Conservation (phyloP, 2,113 vertebrate species). For the Australoheros scitulus region DNA sequence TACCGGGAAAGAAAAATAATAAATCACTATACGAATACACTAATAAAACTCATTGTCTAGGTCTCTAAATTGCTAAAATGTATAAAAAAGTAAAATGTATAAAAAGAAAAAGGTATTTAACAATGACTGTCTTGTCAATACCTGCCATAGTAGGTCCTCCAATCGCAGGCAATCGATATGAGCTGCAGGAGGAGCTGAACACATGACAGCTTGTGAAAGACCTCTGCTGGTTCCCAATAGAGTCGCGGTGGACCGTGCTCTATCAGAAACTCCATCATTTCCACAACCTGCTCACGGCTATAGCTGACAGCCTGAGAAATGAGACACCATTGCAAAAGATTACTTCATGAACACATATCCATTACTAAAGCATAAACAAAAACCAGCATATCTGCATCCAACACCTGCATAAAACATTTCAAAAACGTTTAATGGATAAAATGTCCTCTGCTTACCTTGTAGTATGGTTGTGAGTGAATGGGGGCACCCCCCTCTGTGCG, state of each 20-base stretch:
- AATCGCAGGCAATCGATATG: conserved; percentile 97
- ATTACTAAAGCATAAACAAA: neutral
- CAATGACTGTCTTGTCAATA: conserved; percentile 54
- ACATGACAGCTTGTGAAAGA: conserved; percentile 96
- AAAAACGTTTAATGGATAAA: neutral
- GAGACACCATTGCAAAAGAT: neutral
- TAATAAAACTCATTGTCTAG: neutral
- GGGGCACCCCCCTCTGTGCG: conserved; percentile 94
- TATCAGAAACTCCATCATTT: conserved; percentile 99
- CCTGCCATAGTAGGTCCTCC: conserved; percentile 99
- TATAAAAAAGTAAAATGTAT: neutral
- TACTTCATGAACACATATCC: neutral
- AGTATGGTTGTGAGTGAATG: conserved; percentile 94
- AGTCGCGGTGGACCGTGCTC: conserved; percentile 93
- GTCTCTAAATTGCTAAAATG: neutral
- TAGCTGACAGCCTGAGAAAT: conserved; percentile 90
- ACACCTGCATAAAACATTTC: neutral
- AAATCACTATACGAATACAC: neutral
- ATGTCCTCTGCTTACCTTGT: conserved; percentile 84
- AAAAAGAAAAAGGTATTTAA: neutral
- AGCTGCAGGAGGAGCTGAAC: conserved; percentile 97
- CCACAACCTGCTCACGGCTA: conserved; percentile 95
- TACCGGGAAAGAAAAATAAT: conserved; percentile 58
- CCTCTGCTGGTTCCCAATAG: conserved; percentile 98
- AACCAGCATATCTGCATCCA: neutral